These are phyloP conservation scores for Sphaeramia orbicularis DNA, from an alignment of 2,797 vertebrate species.

Conservation along the genomic window DNA sequence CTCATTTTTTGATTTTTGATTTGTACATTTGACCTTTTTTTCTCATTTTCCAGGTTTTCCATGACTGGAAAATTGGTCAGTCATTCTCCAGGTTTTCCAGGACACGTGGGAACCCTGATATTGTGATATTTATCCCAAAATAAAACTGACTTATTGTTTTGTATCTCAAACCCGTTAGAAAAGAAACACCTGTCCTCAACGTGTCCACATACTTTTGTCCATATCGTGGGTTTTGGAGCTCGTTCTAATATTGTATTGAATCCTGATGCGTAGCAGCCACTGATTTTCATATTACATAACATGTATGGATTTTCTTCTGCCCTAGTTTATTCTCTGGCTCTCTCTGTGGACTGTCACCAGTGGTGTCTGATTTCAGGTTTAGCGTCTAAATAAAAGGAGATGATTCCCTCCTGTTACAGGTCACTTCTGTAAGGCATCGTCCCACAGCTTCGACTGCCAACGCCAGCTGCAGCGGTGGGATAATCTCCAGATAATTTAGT, in stretches of 20 bases:
- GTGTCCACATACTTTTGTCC: no score
- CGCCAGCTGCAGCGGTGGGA: constrained; percentile 6
- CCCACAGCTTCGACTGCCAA: constrained; percentile 23
- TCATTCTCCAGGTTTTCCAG: no score
- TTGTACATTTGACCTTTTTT: no score
- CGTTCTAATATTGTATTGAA: not conserved
- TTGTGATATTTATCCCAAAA: no score
- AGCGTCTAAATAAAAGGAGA: not conserved
- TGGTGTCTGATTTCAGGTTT: not conserved
- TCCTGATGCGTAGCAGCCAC: not conserved
- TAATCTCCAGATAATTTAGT: constrained; percentile 52
- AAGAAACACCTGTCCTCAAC: no score
- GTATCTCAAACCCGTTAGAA: no score
- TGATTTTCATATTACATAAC: not conserved
- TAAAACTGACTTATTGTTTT: no score
- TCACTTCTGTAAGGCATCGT: no score
- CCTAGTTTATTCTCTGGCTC: not conserved
- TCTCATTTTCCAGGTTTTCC: no score
- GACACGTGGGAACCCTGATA: no score
- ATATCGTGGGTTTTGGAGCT: not conserved
- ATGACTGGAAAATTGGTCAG: no score
- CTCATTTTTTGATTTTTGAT: no score
- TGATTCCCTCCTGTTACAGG: constrained; percentile 12
- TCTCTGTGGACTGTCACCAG: not conserved
- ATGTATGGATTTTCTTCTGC: not conserved